Evolutionary conservation across 2,888 invertebrate species (phyloP), one percentile per base, ranked within the genome.

Genomic region (Rhabditoides inermis): DNA sequence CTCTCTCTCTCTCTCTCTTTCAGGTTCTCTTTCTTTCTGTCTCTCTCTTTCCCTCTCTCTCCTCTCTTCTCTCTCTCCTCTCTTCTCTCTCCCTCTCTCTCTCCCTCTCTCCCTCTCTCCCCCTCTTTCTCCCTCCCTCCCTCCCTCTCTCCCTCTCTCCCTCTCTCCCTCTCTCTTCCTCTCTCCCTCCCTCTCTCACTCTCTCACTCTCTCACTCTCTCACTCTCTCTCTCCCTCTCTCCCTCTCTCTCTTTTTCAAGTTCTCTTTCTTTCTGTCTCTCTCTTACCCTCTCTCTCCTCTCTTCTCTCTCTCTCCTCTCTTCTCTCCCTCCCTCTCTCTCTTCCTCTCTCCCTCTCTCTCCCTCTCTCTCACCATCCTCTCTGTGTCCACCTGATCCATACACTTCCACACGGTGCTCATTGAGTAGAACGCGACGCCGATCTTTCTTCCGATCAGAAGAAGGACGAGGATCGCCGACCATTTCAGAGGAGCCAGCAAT

Each of bases 351-450:
- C 7, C 10, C 7, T 10, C 20, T n/a, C 20, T 18, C 7, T n/a
- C 40, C 7, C 7, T 22, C 18, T 2, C 18, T 50, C 51, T 44
- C 44, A 70, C 71, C 60, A 71, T 56, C 42, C 23, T 53, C 27
- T 65, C 65, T 27, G 53, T 55, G n/a, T 49, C 42, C 2, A 72
- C 68, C 44, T 69, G 55, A 7, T 56, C 35, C 48, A 56, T 53
- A 37, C 64, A 60, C 5, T 58, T 36, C 36, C 52, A 55, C 1
- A 72, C 72, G 25, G 54, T 58, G 7, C 55, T 50, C 72, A 72
- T 72, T 18, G 71, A 62, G 35, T 56, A 30, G 20, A 61, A 56
- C 4, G 71, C 69, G 39, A 69, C 58, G 15, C 51, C 53, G 23
- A 72, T 63, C 52, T 72, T 72, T 22, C 72, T n/a, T n/a, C n/a